phyloP scores from a whole-genome alignment of 2,888 invertebrate species.

The Lycocerus yunnanus region DNA sequence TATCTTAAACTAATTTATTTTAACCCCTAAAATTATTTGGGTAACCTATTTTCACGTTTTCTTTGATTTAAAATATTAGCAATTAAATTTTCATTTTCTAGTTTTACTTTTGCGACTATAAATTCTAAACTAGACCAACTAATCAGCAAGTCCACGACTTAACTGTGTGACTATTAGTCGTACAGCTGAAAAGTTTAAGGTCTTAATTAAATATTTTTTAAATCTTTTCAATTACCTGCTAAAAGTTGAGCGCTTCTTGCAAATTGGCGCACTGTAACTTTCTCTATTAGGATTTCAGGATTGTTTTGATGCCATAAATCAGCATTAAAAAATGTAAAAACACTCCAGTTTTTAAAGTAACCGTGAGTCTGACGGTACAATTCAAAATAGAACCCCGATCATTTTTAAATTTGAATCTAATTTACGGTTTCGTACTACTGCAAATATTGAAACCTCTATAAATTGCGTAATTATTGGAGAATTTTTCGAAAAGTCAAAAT shows the following conservation, averaged over 20 bases:
- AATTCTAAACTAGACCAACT: too few species aligned
- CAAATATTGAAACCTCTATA: background rate
- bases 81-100: too few species aligned
- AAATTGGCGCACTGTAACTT: background rate
- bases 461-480: background rate
- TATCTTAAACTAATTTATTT: too few species aligned
- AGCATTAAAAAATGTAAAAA: background rate
- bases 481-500: background rate
- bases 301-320: background rate
- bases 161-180: background rate
- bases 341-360: background rate
- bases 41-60: too few species aligned
- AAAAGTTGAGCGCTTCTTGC: background rate
- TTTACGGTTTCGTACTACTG: background rate
- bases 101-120: too few species aligned
- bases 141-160: too few species aligned
- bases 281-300: background rate
- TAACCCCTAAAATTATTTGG: too few species aligned
- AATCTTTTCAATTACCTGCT: background rate
- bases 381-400: background rate
- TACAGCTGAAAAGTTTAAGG: background rate
- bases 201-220: background rate
- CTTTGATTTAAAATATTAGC: too few species aligned
- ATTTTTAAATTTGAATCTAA: constrained; percentile 1
- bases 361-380: background rate